Base-by-base conservation (phyloP, 2,797 vertebrate species). In the Oceanodroma leucorhoa region DNA sequence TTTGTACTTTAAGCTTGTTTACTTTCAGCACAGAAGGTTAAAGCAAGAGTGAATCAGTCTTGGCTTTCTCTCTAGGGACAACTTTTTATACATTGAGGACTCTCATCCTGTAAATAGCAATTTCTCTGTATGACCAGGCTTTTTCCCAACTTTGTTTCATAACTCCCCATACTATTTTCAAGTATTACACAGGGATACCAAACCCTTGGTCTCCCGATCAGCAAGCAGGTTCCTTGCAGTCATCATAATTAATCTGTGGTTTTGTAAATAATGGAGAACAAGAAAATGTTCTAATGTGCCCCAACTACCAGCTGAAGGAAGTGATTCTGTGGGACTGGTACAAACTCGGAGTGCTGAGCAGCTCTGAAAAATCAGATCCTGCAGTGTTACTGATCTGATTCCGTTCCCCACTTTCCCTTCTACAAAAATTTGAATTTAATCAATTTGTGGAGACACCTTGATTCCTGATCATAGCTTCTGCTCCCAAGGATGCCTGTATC, bases 11-110 rank as follows among this genome's bases (percentile, higher is more conserved):
- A 98, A 98, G 98, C 97, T 98, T 98, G 98, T 98, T 98, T 98
- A 97, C 97, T 96, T 98, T 98, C 97, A 98, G 98, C 97, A 93
- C 97, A 98, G 98, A 99, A 99, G 99, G 99, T 99, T 99, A 99
- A 98, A 97, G 94, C 96, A 98, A 99, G 98, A 98, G 98, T 98
- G 98, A 98, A 98, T 98, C 97, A 98, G 97, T 97, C 97, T 97
- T 98, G 97, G 96, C 97, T 98, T 98, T 98, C 97, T 98, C 98
- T 97, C 97, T 94, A 94, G 96, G 96, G 40, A 73, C 19, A 88
- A 26, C 14, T 64, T 96, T 70, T 86, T 57, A 88, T 43, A 67
- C 16, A 29, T 23, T 43, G 45, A 83, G 17, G 38, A 66, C 32
- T 53, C n/a, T 45, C 36, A 75, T 84, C 66, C 61, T 61, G 20